A percentile compares a stretch with the other conserved stretches of the same genome.
phyloP scores from a whole-genome alignment of 1,140 invertebrate species.

The Drosophila ficusphila region DNA sequence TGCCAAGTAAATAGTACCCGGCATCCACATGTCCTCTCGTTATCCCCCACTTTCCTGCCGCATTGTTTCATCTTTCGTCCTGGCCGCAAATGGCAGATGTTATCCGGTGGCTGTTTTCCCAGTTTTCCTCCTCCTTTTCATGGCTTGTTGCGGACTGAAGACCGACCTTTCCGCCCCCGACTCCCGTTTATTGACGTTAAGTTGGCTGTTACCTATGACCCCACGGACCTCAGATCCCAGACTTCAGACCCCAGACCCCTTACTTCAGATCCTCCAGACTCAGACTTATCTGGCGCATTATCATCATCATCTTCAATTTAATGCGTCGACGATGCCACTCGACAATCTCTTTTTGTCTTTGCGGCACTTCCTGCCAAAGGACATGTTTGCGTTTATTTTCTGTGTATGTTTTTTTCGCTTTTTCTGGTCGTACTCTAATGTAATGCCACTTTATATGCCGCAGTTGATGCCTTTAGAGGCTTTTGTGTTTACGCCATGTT shows the following conservation, averaged over 20 bases:
- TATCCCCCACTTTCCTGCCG: conserved; percentile 14
- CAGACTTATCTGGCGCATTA: conserved; percentile 76
- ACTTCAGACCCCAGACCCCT: not conserved
- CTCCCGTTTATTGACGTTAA: conserved; percentile 73
- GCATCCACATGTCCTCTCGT: conserved; percentile 18
- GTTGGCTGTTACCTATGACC: conserved; percentile 78
- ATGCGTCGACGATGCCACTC: conserved; percentile 77
- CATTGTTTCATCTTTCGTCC: conserved; percentile 69
- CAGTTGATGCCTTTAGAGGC: conserved; percentile 83
- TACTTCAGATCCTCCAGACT: not conserved
- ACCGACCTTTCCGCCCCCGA: conserved; percentile 37
- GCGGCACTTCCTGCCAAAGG: conserved; percentile 76
- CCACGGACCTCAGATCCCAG: conserved; percentile 11
- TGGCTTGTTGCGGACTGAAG: conserved; percentile 67
- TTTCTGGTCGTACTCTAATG: conserved; percentile 55
- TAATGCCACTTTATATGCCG: conserved; percentile 83
- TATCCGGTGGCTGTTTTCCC: conserved; percentile 40
- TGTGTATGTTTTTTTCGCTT: conserved; percentile 15
- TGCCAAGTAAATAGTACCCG: conserved; percentile 76
- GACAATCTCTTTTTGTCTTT: conserved; percentile 81
- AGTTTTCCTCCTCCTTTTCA: conserved; percentile 54
- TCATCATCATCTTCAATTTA: conserved; percentile 83
- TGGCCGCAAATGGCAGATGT: conserved; percentile 61
- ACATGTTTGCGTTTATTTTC: conserved; percentile 48
- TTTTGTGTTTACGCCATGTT: conserved; percentile 83